Evolutionary conservation across 2,888 invertebrate genomes (phyloP), one percentile per base, ranked within the genome.

Genomic region (Celastrina argiolus): DNA sequence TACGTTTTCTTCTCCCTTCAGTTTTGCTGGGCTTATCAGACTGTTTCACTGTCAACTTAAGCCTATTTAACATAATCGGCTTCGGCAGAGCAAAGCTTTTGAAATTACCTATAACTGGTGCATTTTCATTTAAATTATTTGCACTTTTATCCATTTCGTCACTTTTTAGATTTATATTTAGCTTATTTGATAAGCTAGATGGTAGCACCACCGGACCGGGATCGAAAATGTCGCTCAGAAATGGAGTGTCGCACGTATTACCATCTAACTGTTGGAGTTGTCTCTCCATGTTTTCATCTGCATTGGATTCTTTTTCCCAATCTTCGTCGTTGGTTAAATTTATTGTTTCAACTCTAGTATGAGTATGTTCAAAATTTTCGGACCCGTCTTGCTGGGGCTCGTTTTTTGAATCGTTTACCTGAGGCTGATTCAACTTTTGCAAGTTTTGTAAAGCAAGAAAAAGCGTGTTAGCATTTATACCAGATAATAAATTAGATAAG

Each of bases 71-170:
- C 73, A 91, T 74, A 61, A 91, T 85, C 18, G 92, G 92, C 80
- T 92, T 92, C 10, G 92, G 92, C 59, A 90, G 76, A 28, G 92
- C 91, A 69, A 92, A 92, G 73, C 92, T 91, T 83, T 91, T 92
- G 74, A 92, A 92, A 74, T 84, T 88, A 22, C 90, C 91, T 76
- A 91, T 86, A 51, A 91, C 84, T 28, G 85, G 83, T 2, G 82
- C 81, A 69, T 83, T 84, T 69, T 88, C 88, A 70, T 85, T 82
- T 28, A 78, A 67, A 64, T 78, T 74, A 5, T 76, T 58, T 63
- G 73, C 72, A 63, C 72, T 73, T 67, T 75, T 78, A 41, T 77
- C 75, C n/a, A 80, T 79, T 26, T 81, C 80, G 39, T 76, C 69
- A 56, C 74, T 79, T 67, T 81, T 82, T 22, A 85, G 72, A 68